Base-by-base conservation (phyloP, 2,797 vertebrate species). In the Sardinella longiceps region DNA sequence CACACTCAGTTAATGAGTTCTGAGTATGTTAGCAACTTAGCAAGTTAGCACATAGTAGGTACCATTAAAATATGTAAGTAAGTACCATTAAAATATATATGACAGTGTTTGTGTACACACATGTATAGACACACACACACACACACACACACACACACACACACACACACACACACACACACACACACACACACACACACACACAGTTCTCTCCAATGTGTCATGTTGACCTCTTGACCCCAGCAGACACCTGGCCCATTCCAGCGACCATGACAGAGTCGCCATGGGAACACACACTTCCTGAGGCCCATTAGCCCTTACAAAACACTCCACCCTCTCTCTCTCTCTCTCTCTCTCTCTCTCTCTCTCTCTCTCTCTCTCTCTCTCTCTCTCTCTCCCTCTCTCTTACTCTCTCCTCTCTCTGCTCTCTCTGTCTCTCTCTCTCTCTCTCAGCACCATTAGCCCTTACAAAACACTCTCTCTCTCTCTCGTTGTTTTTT, bases 271-370 rank as follows among this genome's bases (percentile, higher is more conserved):
- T 74, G 66, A 74, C 66, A 74, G 4, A 4, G 15, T 74, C 66
- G 15, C 30, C 30, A 74, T 74, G 66, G 66, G 66, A 74, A 74
- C 66, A 74, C 30, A 74, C 66, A 74, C 66, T 74, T 74, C 66
- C 66, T 74, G 66, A 74, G 30, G 66, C 33, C 66, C 33, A 39
- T 74, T 74, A 74, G 12, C 33, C 15, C 5, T 30, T 74, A 18
- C 66, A 74, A 74, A 74, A 37, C 66, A 37, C 30, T 74, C 66
- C 30, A 18, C 66, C 63, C 28, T 66, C 28, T 66, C 63, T 66
- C 63, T 33, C 58, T 28, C 58, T 28, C 58, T 10, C 25, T 28
- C 58, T 63, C 58, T 63, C n/a, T 63, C 58, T 25, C n/a, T 63
- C 58, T 63, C 58, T 28, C n/a, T n/a, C n/a, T n/a, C 15, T 9